phyloP scores from a whole-genome alignment of 2,797 vertebrate species.

The Menidia menidia region DNA sequence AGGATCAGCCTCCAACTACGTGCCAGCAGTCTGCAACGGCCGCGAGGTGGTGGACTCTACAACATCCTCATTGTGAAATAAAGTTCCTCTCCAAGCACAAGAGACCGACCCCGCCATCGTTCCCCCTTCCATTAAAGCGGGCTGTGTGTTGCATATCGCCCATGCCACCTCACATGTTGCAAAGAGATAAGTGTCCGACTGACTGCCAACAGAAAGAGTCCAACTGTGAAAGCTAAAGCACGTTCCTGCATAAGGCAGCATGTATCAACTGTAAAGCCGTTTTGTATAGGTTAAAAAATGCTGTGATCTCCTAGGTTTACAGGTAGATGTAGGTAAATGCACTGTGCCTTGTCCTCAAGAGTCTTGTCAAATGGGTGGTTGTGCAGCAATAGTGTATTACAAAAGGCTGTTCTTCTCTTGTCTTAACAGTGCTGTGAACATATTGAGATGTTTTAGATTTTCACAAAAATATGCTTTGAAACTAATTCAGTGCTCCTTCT shows the following conservation, averaged over 20 bases:
- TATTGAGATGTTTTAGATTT: conserved; percentile 76
- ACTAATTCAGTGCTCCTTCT: conserved; percentile 72
- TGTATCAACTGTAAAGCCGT: conserved; percentile 70
- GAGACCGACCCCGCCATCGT: conserved; percentile 34
- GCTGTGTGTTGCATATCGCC: conserved; percentile 24
- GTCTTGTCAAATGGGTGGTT: conserved; percentile 79
- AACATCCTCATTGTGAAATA: conserved; percentile 91
- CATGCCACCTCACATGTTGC: conserved; percentile 47
- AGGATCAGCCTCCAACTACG: conserved; percentile 90
- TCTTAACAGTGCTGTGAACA: conserved; percentile 83
- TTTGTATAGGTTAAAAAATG: conserved; percentile 79
- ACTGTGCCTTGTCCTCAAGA: conserved; percentile 79
- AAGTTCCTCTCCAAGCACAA: conserved; percentile 42
- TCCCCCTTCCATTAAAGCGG: conserved; percentile 40
- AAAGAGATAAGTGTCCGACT: conserved; percentile 50
- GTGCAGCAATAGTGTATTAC: conserved; percentile 76
- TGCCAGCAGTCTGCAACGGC: conserved; percentile 95
- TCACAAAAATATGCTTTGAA: conserved; percentile 56
- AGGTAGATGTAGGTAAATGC: conserved; percentile 78
- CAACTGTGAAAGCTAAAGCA: conserved; percentile 65
- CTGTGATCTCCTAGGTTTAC: conserved; percentile 71
- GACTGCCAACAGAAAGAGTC: conserved; percentile 30
- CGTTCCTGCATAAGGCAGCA: conserved; percentile 53
- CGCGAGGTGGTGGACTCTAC: conserved; percentile 97
- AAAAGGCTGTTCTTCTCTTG: conserved; percentile 75